Conservation (phyloP, 2,113 vertebrate genomes). For the Ahaetulla prasina region DNA sequence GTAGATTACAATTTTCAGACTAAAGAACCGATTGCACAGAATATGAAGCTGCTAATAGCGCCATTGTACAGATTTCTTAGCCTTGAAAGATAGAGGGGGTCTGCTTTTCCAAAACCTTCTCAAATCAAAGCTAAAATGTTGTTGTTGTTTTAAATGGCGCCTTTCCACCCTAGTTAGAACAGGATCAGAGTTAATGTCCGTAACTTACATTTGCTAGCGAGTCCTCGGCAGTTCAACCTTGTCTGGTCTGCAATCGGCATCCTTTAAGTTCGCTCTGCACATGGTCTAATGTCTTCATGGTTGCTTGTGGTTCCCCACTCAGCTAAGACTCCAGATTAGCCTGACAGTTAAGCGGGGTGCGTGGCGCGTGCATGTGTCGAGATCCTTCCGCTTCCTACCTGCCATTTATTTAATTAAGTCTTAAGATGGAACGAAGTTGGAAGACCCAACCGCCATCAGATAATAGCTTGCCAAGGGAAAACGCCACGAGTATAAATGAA, state of each 20-base stretch:
- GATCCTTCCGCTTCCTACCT: slow-evolving; percentile 24
- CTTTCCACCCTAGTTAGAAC: background rate
- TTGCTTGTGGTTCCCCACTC: slow-evolving; percentile 24
- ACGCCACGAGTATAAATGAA: slow-evolving; percentile 27
- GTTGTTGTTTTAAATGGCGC: background rate
- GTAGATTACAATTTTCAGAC: slow-evolving; percentile 21
- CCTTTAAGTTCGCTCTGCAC: slow-evolving; percentile 48
- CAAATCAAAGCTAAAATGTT: background rate
- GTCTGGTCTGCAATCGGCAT: slow-evolving; percentile 64
- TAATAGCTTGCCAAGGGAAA: slow-evolving; percentile 26
- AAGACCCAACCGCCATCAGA: slow-evolving; percentile 30
- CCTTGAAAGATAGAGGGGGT: background rate
- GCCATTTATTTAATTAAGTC: slow-evolving; percentile 45
- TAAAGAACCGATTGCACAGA: background rate
- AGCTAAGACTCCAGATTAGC: slow-evolving; percentile 23
- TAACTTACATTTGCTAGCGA: slow-evolving; percentile 57
- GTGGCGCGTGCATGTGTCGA: accelerated
- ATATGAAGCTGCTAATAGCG: background rate
- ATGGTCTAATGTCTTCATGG: slow-evolving; percentile 46
- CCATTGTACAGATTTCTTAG: background rate
- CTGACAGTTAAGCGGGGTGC: slow-evolving; percentile 22
- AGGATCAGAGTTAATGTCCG: background rate
- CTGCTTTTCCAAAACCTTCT: background rate
- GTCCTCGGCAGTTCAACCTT: slow-evolving; percentile 27
- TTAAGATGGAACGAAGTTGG: slow-evolving; percentile 18